Evolutionary conservation across 2,888 invertebrate species (phyloP).

Genomic region (Urechis unicinctus): DNA sequence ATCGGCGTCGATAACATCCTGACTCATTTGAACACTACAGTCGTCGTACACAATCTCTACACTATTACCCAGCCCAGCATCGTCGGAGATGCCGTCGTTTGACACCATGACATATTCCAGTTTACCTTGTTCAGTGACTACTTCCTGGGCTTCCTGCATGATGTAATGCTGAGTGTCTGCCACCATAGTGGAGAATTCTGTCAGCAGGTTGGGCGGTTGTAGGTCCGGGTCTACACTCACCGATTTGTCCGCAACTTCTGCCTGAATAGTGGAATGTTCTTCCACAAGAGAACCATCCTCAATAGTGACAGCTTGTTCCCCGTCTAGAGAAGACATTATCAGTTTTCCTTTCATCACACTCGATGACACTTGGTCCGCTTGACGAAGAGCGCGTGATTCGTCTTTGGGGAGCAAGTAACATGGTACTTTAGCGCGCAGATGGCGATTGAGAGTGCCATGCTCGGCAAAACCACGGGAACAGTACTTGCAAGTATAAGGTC

Average conservation of each 20-base stretch:
- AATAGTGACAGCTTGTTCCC: no score
- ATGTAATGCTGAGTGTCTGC: slow-evolving; percentile 45
- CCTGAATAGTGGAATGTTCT: not conserved
- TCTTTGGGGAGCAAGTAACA: no score
- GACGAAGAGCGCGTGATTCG: no score
- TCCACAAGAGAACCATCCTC: no score
- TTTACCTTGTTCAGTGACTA: no score
- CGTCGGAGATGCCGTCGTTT: not conserved
- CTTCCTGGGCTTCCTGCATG: slow-evolving; percentile 9
- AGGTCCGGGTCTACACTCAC: not conserved
- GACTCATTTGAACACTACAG: not conserved
- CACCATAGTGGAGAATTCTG: slow-evolving; percentile 45
- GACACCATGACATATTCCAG: not conserved
- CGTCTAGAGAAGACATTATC: no score
- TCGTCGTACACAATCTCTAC: not conserved
- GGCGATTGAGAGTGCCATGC: slow-evolving; percentile 44
- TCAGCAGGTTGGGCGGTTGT: slow-evolving; percentile 26
- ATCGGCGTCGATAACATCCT: not conserved
- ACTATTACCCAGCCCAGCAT: not conserved
- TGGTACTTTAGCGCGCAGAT: slow-evolving; percentile 41
- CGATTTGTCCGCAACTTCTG: not conserved
- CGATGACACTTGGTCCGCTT: no score
- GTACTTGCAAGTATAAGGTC: slow-evolving; percentile 36
- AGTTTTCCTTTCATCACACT: no score
- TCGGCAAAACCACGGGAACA: slow-evolving; percentile 42